phyloP scores from a whole-genome alignment of 2,113 vertebrate species.

The Cololabis saira region DNA sequence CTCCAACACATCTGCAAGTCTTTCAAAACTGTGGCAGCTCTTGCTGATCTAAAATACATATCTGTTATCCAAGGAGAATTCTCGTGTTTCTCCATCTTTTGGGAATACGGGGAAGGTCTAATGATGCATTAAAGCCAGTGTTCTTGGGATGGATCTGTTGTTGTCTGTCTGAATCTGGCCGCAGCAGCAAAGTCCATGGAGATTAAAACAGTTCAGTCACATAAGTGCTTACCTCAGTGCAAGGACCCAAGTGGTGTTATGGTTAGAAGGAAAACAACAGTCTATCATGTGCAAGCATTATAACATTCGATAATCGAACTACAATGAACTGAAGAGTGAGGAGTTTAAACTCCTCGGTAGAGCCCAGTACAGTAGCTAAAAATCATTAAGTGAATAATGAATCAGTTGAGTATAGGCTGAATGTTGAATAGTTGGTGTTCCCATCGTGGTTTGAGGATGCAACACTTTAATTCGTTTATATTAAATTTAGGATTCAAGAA shows the following conservation, averaged over 20 bases:
- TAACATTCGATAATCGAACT: background rate
- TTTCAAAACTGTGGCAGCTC: constrained; percentile 46
- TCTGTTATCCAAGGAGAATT: constrained; percentile 49
- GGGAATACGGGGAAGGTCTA: constrained; percentile 45
- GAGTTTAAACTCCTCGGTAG: background rate
- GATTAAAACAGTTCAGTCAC: constrained; percentile 15
- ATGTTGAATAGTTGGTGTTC: background rate
- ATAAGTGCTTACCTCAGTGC: constrained; percentile 22
- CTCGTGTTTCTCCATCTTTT: constrained; percentile 61
- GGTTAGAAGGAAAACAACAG: background rate
- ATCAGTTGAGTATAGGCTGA: background rate
- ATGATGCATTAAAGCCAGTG: constrained; percentile 32
- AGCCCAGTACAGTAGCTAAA: background rate
- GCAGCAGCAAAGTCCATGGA: constrained; percentile 1
- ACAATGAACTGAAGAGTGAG: background rate
- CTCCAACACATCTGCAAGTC: constrained; percentile 70
- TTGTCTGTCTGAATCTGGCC: constrained; percentile 41
- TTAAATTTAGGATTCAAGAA: too few species aligned
- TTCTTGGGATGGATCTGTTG: constrained; percentile 35
- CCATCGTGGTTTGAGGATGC: too few species aligned
- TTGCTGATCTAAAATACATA: constrained; percentile 67
- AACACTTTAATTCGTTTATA: too few species aligned
- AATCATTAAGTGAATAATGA: background rate
- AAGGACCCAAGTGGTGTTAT: background rate
- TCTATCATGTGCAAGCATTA: background rate